Conservation (phyloP, 2,797 vertebrate genomes). For the Paramormyrops hopkinsi region DNA sequence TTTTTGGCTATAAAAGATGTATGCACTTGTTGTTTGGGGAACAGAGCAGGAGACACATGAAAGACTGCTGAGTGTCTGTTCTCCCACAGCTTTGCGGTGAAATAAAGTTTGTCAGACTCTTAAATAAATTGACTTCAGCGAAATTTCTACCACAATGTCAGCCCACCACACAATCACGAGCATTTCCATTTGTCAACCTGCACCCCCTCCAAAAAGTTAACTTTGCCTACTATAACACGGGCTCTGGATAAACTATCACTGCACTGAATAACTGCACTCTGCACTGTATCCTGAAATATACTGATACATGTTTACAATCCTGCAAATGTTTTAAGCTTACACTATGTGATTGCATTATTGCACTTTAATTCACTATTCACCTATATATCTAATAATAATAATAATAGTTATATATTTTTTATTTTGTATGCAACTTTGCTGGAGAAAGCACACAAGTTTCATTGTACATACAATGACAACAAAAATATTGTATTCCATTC, state of each 20-base stretch:
- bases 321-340: not conserved
- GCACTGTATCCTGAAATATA: not conserved
- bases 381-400: not conserved
- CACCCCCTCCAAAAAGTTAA: not conserved
- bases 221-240: not conserved
- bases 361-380: not conserved
- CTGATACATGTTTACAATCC: not conserved
- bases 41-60: no score
- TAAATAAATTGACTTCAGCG: no score
- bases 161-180: not conserved
- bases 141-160: not conserved
- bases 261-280: not conserved
- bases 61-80: no score
- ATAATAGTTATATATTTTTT: not conserved
- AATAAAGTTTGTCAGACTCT: not conserved
- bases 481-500: not conserved
- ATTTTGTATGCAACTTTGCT: not conserved
- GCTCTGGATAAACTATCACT: not conserved
- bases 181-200: not conserved
- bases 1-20: no score
- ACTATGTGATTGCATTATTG: not conserved
- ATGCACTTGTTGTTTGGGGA: no score
- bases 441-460: not conserved
- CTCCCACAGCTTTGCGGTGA: no score
- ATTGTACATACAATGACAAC: not conserved